Conservation (phyloP, 1,140 invertebrate genomes). For the Panagrolaimus sp. region DNA sequence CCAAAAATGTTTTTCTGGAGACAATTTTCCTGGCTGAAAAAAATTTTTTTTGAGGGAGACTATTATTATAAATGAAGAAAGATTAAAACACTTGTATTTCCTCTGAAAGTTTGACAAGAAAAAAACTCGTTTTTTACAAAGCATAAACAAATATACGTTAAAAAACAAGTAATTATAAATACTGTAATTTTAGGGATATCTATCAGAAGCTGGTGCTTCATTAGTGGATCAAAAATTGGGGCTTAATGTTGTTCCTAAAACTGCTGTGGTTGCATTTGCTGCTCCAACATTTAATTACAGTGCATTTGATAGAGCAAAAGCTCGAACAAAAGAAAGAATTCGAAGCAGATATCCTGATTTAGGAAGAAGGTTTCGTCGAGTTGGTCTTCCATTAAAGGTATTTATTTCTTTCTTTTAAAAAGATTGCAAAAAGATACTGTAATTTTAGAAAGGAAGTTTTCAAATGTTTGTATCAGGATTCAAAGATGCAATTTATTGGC, state of each 20-base stretch:
- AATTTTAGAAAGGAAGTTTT: conserved; percentile 78
- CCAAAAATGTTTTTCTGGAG: background rate
- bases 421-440: background rate
- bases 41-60: background rate
- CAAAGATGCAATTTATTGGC: conserved; percentile 94
- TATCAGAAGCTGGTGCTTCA: conserved; percentile 94
- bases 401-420: too few relatives aligned
- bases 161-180: too few relatives aligned
- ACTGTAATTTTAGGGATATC: conserved; percentile 69
- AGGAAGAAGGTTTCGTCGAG: conserved; percentile 81
- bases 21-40: background rate
- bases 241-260: conserved; percentile 80
- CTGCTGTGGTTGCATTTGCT: conserved; percentile 84
- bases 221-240: conserved; percentile 90
- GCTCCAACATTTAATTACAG: conserved; percentile 98
- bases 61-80: background rate
- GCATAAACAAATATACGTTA: too few relatives aligned
- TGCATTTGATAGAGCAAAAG: conserved; percentile 87
- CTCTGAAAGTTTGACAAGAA: too few relatives aligned
- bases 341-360: conserved; percentile 88
- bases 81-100: background rate
- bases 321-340: conserved; percentile 86
- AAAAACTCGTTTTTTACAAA: too few relatives aligned
- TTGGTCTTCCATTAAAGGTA: conserved; percentile 90
- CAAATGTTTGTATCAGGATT: conserved; percentile 92